Conservation (phyloP, 2,888 invertebrate species). For the Reticulitermes lucifugus region DNA sequence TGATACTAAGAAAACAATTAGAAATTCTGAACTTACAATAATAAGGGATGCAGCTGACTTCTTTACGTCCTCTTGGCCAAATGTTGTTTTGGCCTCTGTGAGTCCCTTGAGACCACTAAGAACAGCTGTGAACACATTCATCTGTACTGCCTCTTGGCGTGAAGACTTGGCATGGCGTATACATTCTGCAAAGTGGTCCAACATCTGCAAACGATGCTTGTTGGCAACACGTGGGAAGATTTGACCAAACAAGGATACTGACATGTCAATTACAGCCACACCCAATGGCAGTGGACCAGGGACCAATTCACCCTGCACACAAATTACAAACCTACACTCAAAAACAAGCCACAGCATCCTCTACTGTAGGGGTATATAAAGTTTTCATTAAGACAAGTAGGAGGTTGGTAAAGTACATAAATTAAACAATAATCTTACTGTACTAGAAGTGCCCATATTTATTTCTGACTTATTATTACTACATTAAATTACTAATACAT, state of each 20-base stretch:
- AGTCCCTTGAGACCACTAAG: conserved; percentile 89
- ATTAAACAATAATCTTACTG: no score
- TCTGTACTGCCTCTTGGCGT: conserved; percentile 94
- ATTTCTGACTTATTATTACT: no score
- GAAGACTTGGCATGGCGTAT: conserved; percentile 93
- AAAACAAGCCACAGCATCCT: no score
- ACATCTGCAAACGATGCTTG: conserved; percentile 97
- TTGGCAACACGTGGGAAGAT: conserved; percentile 95
- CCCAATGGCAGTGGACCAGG: conserved; percentile 91
- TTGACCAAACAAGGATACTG: conserved; percentile 91
- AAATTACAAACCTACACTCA: background rate
- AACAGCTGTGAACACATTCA: conserved; percentile 96
- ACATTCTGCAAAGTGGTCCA: conserved; percentile 96
- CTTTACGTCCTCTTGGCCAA: conserved; percentile 92
- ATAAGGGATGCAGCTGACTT: conserved; percentile 85
- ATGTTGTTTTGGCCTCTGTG: conserved; percentile 85
- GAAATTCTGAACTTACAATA: conserved; percentile 67
- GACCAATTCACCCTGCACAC: conserved; percentile 68
- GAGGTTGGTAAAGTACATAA: no score
- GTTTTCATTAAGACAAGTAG: no score
- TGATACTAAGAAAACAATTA: background rate
- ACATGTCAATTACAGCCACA: conserved; percentile 95
- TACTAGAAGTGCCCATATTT: no score
- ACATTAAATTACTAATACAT: no score
- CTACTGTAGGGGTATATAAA: no score